A percentile compares a stretch with the other conserved stretches of the same genome.
Evolutionary conservation across 2,113 vertebrate species (phyloP).

Genomic region (Nannospalax galili): DNA sequence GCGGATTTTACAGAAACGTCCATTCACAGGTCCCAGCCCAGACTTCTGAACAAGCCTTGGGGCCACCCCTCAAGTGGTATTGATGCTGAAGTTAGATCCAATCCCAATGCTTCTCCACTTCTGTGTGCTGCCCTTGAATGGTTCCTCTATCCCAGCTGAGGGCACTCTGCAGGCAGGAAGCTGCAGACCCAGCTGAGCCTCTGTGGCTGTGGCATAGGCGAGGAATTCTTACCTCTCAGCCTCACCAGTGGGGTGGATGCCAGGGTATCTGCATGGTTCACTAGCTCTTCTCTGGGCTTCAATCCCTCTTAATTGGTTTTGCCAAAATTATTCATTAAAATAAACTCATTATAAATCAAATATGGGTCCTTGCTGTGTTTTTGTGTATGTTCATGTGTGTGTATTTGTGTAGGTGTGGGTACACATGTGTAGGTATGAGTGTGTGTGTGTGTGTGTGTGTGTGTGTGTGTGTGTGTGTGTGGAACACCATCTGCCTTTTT

Average conservation of each 20-base stretch:
- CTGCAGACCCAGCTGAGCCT: background rate
- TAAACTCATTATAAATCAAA: constrained; percentile 61
- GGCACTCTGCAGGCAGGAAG: background rate
- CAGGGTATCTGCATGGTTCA: constrained; percentile 76
- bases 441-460: background rate
- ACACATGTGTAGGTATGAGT: fast-evolving
- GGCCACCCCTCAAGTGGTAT: background rate
- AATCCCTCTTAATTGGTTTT: constrained; percentile 78
- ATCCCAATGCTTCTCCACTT: background rate
- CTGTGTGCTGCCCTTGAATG: background rate
- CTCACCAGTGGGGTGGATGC: constrained; percentile 31
- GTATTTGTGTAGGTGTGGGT: background rate
- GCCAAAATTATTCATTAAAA: constrained; percentile 74
- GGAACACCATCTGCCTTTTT: too few species aligned
- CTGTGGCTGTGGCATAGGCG: background rate
- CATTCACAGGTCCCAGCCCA: background rate
- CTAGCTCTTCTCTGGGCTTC: constrained; percentile 75
- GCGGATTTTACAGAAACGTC: background rate
- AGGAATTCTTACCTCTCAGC: background rate
- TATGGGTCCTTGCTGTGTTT: background rate
- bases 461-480: background rate
- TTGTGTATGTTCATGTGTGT: background rate
- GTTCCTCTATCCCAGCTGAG: background rate
- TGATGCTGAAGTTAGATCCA: background rate
- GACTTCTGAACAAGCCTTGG: background rate